Base-by-base conservation (phyloP, 1,140 invertebrate genomes). In the Brachionus plicatilis region DNA sequence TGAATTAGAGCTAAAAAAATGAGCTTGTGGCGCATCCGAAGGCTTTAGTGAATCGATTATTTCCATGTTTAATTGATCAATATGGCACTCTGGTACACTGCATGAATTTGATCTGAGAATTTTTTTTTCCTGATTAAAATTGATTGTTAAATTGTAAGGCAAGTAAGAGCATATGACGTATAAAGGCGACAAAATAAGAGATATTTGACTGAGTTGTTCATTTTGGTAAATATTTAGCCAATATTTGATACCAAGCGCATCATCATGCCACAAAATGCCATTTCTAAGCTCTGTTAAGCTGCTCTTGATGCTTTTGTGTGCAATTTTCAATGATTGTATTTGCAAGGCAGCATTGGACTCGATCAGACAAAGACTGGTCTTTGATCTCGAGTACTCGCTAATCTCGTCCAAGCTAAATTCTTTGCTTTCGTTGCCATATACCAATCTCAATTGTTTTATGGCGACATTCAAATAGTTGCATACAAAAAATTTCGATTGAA, bases 401-500 rank as follows among this genome's bases (percentile, higher is more conserved):
- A 76, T 9, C 14, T 47, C 24, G 29, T 76, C 43, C 2, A 72
- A 3, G 1, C 41, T 43, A 9, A 72, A 72, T 11, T 50, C 27
- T 47, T 50, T 50, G 66, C 24, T 41, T 27, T 27, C 7, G 6
- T 50, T 50, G 72, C 43, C 37, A 75, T 75, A 45, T 29, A 11
- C 50, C 24, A 27, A 50, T 12, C 41, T 50, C 8, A 76, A 4
- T 50, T 50, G 12, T 1, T 76, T 47, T 27, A 76, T 12, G 14
- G 12, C 12, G 1, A 41, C 17, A 76, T 50, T 76, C 43, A 76
- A 50, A 76, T 76, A 76, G 43, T 76, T 76, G 24, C 72, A 76
- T 76, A 76, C 17, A 50, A 76, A 76, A 76, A 76, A 76, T 76
- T 76, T 76, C 12, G 72, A 27, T 76, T 76, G 72, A 20, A 76